phyloP scores from a whole-genome alignment of 2,113 vertebrate species.

The Pterophyllum scalare region DNA sequence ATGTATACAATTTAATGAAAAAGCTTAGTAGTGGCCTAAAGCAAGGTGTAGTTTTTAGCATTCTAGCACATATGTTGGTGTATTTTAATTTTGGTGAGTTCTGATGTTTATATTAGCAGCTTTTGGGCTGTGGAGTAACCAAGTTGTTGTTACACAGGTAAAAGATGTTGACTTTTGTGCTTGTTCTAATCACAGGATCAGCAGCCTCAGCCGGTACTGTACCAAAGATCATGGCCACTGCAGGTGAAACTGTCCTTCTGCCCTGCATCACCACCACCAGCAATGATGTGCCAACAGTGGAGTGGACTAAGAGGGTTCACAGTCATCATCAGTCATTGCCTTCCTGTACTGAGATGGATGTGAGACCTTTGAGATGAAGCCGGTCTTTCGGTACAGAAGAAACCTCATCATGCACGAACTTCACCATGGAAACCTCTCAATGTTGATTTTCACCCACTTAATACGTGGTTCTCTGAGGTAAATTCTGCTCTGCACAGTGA shows the following conservation, averaged over 20 bases:
- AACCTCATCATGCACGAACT: not conserved
- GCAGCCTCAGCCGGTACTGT: fast-evolving
- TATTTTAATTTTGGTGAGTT: too few species aligned
- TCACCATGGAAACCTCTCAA: not conserved
- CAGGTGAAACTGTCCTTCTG: not conserved
- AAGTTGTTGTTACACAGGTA: not conserved
- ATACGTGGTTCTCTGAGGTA: fast-evolving
- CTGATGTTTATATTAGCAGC: too few species aligned
- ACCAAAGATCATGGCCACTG: fast-evolving
- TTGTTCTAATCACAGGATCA: not conserved
- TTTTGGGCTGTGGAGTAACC: not conserved
- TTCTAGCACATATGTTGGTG: too few species aligned
- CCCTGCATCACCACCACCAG: not conserved
- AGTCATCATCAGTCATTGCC: not conserved
- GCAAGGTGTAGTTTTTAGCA: too few species aligned
- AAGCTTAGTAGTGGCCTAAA: too few species aligned
- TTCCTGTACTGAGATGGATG: slow-evolving; percentile 21
- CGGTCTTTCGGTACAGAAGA: not conserved
- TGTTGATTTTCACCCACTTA: slow-evolving; percentile 4
- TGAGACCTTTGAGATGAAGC: not conserved
- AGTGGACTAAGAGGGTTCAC: not conserved
- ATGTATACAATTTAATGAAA: not conserved
- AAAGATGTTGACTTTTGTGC: not conserved
- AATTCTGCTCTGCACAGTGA: not conserved
- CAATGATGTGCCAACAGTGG: fast-evolving